These are phyloP conservation scores for Xestia ashworthii DNA, from an alignment of 2,888 invertebrate species.

Conservation along the genomic window DNA sequence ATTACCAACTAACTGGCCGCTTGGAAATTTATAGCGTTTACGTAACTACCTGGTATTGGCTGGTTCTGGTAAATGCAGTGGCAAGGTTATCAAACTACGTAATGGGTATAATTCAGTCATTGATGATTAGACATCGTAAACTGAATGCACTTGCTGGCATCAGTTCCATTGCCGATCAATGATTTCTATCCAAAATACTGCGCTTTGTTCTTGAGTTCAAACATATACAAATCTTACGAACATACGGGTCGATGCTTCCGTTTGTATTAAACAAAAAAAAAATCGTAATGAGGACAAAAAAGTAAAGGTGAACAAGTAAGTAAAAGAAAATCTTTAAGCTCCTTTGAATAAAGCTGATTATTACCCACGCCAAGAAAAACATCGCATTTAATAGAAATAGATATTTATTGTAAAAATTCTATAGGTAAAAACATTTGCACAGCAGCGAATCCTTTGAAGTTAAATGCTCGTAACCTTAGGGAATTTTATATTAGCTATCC, in stretches of 20 bases:
- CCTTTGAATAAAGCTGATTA: conserved; percentile 41
- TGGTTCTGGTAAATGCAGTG: conserved; percentile 47
- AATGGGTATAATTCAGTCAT: conserved; percentile 52
- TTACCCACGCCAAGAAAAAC: conserved; percentile 35
- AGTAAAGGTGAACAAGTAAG: conserved; percentile 21
- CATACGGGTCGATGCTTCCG: not conserved
- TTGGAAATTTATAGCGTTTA: conserved; percentile 53
- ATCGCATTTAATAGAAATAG: conserved; percentile 37
- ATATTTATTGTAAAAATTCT: conserved; percentile 33
- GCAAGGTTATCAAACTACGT: conserved; percentile 54
- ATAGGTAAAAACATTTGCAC: conserved; percentile 40
- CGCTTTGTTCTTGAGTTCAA: conserved; percentile 20
- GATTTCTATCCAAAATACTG: conserved; percentile 35
- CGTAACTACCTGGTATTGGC: conserved; percentile 44
- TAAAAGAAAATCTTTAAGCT: conserved; percentile 35
- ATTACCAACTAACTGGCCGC: conserved; percentile 53
- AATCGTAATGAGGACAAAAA: conserved; percentile 18
- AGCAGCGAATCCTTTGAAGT: conserved; percentile 50
- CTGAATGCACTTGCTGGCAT: conserved; percentile 48
- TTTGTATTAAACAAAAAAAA: conserved; percentile 11
- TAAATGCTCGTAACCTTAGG: conserved; percentile 38
- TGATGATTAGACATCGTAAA: conserved; percentile 57
- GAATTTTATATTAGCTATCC: conserved; percentile 49
- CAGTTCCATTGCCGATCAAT: conserved; percentile 34
- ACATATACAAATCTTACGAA: conserved; percentile 7